phyloP scores from a whole-genome alignment of 30 jellyfish, hydroid and myxozoan genomes.

The Phacellophora camtschatica region DNA sequence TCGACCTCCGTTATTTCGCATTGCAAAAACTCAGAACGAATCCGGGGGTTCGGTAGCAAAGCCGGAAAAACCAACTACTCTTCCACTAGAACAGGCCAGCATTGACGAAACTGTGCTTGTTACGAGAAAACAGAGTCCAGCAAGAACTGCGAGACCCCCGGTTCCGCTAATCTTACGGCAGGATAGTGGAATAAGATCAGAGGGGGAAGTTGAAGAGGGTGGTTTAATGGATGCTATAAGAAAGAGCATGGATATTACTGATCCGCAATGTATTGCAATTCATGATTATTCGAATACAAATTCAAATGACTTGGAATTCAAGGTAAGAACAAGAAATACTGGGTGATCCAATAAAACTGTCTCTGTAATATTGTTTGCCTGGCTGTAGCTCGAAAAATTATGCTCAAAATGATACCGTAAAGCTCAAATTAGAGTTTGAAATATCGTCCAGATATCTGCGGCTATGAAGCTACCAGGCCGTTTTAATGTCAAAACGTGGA shows the following conservation, averaged over 20 bases:
- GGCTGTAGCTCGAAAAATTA: too few species aligned
- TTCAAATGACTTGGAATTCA: constrained; percentile 14
- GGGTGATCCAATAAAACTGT: too few species aligned
- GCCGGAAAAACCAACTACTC: neutral
- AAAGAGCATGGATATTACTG: neutral
- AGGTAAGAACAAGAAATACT: constrained; percentile 38
- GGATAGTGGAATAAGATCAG: neutral
- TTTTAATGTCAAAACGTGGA: too few species aligned
- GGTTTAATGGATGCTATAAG: neutral
- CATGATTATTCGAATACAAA: constrained; percentile 3
- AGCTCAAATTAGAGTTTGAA: too few species aligned
- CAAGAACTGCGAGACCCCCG: constrained; percentile 56
- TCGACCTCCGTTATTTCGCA: neutral
- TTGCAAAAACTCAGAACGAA: neutral
- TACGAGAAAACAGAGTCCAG: constrained; percentile 27
- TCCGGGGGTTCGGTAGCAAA: neutral
- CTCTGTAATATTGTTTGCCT: too few species aligned
- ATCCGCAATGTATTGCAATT: constrained; percentile 62
- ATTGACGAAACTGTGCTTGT: neutral
- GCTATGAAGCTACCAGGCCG: too few species aligned
- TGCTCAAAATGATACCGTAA: too few species aligned
- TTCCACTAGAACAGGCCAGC: neutral
- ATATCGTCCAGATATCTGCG: too few species aligned
- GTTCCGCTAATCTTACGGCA: constrained; percentile 50
- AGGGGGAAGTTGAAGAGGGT: neutral